phyloP scores from a whole-genome alignment of 2,888 invertebrate genomes.

The Anarsia innoxiella region DNA sequence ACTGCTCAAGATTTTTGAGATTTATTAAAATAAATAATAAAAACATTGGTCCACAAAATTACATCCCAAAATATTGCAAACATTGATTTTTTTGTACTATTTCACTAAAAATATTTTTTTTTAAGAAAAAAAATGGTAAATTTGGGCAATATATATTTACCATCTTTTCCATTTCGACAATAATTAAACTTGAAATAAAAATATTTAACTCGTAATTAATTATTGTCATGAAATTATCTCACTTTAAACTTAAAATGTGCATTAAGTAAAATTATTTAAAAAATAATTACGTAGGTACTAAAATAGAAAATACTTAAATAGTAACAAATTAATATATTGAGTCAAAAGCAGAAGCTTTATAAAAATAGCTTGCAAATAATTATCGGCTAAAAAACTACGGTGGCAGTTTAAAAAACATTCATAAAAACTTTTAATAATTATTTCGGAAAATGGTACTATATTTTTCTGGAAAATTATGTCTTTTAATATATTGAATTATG shows the following conservation, averaged over 20 bases:
- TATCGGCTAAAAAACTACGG: too few species aligned
- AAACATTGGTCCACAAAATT: constrained; percentile 36
- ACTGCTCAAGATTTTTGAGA: constrained; percentile 61
- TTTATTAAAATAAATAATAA: constrained; percentile 19
- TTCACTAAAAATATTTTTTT: constrained; percentile 4
- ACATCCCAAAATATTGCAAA: constrained; percentile 16
- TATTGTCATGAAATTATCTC: too few species aligned
- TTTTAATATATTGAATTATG: background rate
- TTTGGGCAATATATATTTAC: constrained; percentile 29
- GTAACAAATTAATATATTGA: too few species aligned
- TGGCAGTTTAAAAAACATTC: too few species aligned
- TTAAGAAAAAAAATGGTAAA: constrained; percentile 30
- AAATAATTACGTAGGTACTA: too few species aligned
- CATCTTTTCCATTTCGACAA: constrained; percentile 34
- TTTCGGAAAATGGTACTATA: constrained; percentile 10
- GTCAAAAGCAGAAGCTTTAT: too few species aligned
- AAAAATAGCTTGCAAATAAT: too few species aligned
- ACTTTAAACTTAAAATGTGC: too few species aligned
- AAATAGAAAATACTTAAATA: too few species aligned
- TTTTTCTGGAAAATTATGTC: background rate
- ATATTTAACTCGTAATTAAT: too few species aligned
- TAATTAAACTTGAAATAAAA: too few species aligned
- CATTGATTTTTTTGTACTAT: constrained; percentile 17
- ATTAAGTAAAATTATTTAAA: too few species aligned
- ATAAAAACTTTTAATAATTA: constrained; percentile 19